These are phyloP conservation scores for Hetaerina titia DNA, from an alignment of 2,888 invertebrate species.

Conservation along the genomic window DNA sequence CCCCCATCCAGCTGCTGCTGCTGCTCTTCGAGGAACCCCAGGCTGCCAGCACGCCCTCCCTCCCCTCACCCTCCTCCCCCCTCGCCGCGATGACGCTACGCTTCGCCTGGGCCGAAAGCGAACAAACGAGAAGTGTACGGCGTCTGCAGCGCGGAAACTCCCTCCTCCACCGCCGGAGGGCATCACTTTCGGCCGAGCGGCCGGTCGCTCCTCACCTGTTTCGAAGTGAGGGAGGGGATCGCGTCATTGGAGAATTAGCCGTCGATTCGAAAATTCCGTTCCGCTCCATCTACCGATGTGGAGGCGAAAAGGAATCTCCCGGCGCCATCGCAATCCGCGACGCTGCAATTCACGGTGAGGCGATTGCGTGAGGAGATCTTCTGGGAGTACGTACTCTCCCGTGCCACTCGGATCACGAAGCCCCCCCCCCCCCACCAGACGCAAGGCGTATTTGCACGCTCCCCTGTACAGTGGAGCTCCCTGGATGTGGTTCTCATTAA, in stretches of 20 bases:
- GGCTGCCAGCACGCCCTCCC: neutral
- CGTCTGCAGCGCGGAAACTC: conserved; percentile 10
- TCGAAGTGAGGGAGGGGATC: neutral
- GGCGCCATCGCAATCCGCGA: neutral
- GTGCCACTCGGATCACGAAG: too few species aligned
- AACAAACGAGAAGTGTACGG: too few species aligned
- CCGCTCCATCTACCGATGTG: neutral
- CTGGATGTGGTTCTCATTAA: too few species aligned
- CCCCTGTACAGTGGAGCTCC: too few species aligned
- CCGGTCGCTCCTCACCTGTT: neutral
- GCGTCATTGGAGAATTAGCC: neutral
- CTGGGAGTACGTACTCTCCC: too few species aligned
- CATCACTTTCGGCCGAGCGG: neutral
- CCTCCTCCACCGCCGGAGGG: neutral
- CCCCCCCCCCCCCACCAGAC: too few species aligned
- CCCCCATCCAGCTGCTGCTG: neutral
- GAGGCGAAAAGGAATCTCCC: neutral
- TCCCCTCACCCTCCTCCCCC: neutral
- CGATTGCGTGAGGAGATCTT: too few species aligned
- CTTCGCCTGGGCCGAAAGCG: neutral
- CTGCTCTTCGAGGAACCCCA: neutral
- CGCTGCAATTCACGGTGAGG: neutral
- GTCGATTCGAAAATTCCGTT: neutral
- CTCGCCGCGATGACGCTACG: neutral
- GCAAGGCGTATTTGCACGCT: too few species aligned